Conservation (phyloP, 2,797 vertebrate genomes). For the Pogoniulus pusillus region DNA sequence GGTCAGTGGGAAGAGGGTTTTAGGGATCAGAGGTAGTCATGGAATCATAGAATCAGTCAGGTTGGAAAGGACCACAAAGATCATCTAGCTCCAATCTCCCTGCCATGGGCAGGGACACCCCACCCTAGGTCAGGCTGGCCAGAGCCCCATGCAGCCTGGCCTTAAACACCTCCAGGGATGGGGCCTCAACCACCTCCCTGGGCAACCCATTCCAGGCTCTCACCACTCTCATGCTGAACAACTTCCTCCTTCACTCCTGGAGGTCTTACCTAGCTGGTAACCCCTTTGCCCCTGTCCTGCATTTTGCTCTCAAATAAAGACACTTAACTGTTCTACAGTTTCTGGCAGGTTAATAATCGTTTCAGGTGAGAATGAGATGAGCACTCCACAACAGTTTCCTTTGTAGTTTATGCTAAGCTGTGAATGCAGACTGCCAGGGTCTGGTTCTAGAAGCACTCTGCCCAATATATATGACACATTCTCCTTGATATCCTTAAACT, state of each 20-base stretch:
- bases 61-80: too few species aligned
- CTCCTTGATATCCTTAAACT: background rate
- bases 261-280: background rate
- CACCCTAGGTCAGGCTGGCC: too few species aligned
- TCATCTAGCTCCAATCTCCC: too few species aligned
- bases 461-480: background rate
- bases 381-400: background rate
- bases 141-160: too few species aligned
- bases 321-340: background rate
- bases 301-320: background rate
- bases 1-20: background rate
- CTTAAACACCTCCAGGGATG: too few species aligned
- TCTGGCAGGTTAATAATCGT: background rate
- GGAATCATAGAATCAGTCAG: too few species aligned
- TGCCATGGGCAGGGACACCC: too few species aligned
- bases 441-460: slow-evolving; percentile 2
- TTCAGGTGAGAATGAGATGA: background rate
- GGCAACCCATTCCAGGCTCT: too few species aligned
- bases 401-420: background rate
- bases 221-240: too few species aligned
- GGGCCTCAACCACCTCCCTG: too few species aligned
- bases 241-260: too few species aligned
- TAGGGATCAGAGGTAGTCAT: background rate
- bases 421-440: slow-evolving; percentile 7
- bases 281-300: background rate